Base-by-base conservation (phyloP, 2,797 vertebrate species). In the Chrosomus eos region DNA sequence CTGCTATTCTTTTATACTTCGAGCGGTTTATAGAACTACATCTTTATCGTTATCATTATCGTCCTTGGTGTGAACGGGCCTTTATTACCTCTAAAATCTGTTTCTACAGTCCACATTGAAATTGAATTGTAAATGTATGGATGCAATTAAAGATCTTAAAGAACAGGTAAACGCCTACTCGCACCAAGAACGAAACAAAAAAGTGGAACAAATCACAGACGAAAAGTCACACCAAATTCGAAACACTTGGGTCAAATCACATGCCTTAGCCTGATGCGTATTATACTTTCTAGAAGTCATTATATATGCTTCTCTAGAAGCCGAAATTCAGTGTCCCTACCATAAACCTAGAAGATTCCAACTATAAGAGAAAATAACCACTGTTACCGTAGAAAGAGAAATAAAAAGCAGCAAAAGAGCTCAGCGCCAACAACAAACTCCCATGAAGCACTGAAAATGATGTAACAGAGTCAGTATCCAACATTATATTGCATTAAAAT, bases 81-180 rank as follows among this genome's bases (percentile, higher is more conserved):
- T 23, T 55, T 55, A 55, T 21, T 23, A 55, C 21, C 53, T 21
- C 7, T 58, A 58, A 58, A 23, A 62, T 28, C 60, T 2, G 26
- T 28, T 28, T 55, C 48, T 75, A 74, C 5, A 13, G 31, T 75
- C 45, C 21, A 33, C 31, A 23, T 10, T 43, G 23, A 60, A 62
- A 23, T 10, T 43, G 23, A 60, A 62, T 31, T 33, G 43, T 33
- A 21, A 45, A 48, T 21, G 31, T 48, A 64, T 4, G 18, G 40
- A 64, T 4, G 10, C 19, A 45, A 64, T 31, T 45, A n/a, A 67
- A 80, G 7, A 48, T 51, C 3, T 6, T 40, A 40, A 70, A 62
- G 19, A 66, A 79, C 60, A 40, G 3, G 36, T 62, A 77, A 60
- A 80, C 2, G 62, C 78, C 78, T 80, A 80, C 43, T 80, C 43